Base-by-base conservation (phyloP, 2,113 vertebrate species). In the Carassius auratus region DNA sequence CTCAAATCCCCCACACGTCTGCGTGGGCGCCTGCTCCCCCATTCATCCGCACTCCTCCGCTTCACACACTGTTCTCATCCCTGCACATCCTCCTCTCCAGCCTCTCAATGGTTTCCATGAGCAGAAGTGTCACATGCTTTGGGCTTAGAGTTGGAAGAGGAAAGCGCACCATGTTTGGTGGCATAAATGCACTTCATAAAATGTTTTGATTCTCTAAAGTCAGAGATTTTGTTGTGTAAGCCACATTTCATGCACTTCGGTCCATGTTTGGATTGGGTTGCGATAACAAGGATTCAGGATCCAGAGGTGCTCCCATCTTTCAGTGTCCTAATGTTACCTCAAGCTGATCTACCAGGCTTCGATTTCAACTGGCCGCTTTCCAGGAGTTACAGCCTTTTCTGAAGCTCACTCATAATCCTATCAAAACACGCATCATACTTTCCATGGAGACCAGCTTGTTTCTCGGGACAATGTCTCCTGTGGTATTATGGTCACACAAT, bases 371-470 rank as follows among this genome's bases (percentile, higher is more conserved):
- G 90, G 87, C 64, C 48, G 12, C 19, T 50, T 30, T 88, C 80
- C 84, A 88, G 80, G 14, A 69, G 82, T 87, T 55, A 81, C 75
- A 82, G 82, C 79, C 66, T 87, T 83, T 87, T 86, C 79, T 82
- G 59, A 30, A 84, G 76, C 68, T 83, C 52, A 50, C 74, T 85
- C 71, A 52, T 89, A 89, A 90, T 90, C 86, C 89, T 86, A 88
- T 89, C 84, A 89, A 89, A 89, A 89, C 82, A 91, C 78, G 48
- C 69, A 89, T 88, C 88, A 89, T 80, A 88, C 59, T 86, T 89
- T 88, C 90, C 87, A 84, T 89, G 62, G 62, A 89, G 73, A 88
- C 69, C 55, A 75, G 81, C 48, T 42, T 75, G 77, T 82, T 85
- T 86, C 76, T 85, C 30, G 33, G 79, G 66, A 76, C 86, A 76